These are phyloP conservation scores for Theretra japonica DNA, from an alignment of 2,888 invertebrate genomes.

Conservation along the genomic window DNA sequence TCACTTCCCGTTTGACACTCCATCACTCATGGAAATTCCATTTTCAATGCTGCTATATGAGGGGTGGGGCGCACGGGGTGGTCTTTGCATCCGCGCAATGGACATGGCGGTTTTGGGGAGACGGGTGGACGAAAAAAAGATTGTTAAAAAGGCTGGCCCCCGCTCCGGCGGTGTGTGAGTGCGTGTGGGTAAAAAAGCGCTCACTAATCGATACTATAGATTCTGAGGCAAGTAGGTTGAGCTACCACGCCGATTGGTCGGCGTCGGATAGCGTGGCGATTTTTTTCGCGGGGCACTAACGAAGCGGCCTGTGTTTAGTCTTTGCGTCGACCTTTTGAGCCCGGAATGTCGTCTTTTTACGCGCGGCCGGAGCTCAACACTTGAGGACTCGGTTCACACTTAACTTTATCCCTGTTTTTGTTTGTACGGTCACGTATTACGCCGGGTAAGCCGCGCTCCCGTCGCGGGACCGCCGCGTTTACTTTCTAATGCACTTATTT, in stretches of 20 bases:
- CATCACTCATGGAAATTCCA: slow-evolving; percentile 86
- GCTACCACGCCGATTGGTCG: slow-evolving; percentile 73
- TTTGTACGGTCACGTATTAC: slow-evolving; percentile 30
- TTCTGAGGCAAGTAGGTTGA: slow-evolving; percentile 83
- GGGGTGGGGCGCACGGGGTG: slow-evolving; percentile 73
- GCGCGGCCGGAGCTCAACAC: slow-evolving; percentile 56
- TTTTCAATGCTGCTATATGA: slow-evolving; percentile 83
- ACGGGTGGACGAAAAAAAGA: slow-evolving; percentile 82
- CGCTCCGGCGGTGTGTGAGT: slow-evolving; percentile 78
- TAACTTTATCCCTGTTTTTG: slow-evolving; percentile 66
- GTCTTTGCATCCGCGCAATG: slow-evolving; percentile 84
- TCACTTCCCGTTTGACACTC: slow-evolving; percentile 83
- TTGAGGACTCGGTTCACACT: slow-evolving; percentile 77
- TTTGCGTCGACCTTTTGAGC: slow-evolving; percentile 73
- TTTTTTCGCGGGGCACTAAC: slow-evolving; percentile 73
- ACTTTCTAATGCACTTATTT: slow-evolving; percentile 8
- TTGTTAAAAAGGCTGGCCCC: slow-evolving; percentile 84
- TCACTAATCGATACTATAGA: slow-evolving; percentile 85
- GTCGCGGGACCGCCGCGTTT: not conserved
- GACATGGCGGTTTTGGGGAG: slow-evolving; percentile 81
- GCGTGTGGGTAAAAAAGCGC: slow-evolving; percentile 82
- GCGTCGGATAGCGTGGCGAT: slow-evolving; percentile 59
- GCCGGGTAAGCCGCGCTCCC: slow-evolving; percentile 27
- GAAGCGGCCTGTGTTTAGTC: slow-evolving; percentile 75
- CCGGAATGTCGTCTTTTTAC: slow-evolving; percentile 62